These are phyloP conservation scores for Cacatua alba DNA, from an alignment of 2,113 vertebrate species.

Conservation along the genomic window DNA sequence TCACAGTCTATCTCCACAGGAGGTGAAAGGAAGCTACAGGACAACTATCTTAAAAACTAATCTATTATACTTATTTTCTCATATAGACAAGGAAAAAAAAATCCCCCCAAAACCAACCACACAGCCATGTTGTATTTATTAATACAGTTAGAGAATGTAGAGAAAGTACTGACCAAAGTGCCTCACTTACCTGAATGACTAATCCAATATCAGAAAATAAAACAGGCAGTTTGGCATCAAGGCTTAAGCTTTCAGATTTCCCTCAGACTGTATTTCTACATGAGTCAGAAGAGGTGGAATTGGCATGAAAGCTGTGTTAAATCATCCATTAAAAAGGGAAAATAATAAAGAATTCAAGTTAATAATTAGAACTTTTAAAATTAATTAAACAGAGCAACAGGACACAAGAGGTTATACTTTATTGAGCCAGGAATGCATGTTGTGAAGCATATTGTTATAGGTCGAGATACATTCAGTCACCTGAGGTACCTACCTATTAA, in stretches of 20 bases:
- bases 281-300: background rate
- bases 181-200: background rate
- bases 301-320: background rate
- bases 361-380: conserved; percentile 14
- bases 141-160: background rate
- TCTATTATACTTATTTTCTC: background rate
- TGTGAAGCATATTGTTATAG: background rate
- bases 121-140: background rate
- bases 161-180: background rate
- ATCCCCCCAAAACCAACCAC: background rate
- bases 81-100: background rate
- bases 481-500: background rate
- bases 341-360: conserved; percentile 8
- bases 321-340: background rate
- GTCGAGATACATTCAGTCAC: background rate
- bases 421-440: background rate
- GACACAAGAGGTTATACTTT: background rate
- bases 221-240: background rate
- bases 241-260: background rate
- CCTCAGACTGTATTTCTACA: background rate
- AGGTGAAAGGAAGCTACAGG: background rate
- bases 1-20: background rate
- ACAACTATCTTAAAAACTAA: background rate
- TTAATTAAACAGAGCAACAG: background rate
- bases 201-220: background rate